Percentiles rank a stretch among this genome's conserved stretches.
phyloP scores from a whole-genome alignment of 2,888 invertebrate genomes.

The Netelia inedita region DNA sequence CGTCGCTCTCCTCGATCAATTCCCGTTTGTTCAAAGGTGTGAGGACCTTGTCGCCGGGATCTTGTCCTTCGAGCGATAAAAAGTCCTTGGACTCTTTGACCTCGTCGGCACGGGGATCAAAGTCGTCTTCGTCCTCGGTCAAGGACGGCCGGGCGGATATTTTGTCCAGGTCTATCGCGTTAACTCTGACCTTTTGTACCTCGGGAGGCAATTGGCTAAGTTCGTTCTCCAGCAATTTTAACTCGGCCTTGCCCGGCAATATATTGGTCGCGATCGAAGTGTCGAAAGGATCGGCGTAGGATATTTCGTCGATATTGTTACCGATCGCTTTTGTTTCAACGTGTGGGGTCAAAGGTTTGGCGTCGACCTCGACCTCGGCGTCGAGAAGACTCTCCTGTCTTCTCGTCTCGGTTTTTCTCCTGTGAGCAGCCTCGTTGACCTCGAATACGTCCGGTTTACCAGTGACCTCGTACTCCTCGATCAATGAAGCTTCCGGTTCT shows the following conservation, averaged over 20 bases:
- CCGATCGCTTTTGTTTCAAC: conserved; percentile 85
- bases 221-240: conserved; percentile 92
- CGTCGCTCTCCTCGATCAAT: conserved; percentile 86
- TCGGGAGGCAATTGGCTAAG: conserved; percentile 87
- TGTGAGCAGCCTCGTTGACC: conserved; percentile 60
- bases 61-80: conserved; percentile 86
- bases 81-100: conserved; percentile 82
- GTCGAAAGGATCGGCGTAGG: conserved; percentile 93
- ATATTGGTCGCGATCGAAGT: conserved; percentile 93
- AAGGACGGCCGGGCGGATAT: conserved; percentile 53
- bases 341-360: conserved; percentile 90
- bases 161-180: conserved; percentile 74
- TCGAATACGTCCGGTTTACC: conserved; percentile 38
- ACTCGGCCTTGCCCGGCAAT: conserved; percentile 91
- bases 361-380: conserved; percentile 88
- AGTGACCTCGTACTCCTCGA: conserved; percentile 70
- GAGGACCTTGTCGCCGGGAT: conserved; percentile 84
- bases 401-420: conserved; percentile 45
- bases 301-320: conserved; percentile 84
- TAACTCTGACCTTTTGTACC: conserved; percentile 80
- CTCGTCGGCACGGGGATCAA: conserved; percentile 86
- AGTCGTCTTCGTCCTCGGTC: conserved; percentile 82
- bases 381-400: conserved; percentile 85
- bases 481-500: conserved; percentile 64
- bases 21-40: conserved; percentile 83